Conservation (phyloP, 1,140 invertebrate genomes). For the Cydia amplana region DNA sequence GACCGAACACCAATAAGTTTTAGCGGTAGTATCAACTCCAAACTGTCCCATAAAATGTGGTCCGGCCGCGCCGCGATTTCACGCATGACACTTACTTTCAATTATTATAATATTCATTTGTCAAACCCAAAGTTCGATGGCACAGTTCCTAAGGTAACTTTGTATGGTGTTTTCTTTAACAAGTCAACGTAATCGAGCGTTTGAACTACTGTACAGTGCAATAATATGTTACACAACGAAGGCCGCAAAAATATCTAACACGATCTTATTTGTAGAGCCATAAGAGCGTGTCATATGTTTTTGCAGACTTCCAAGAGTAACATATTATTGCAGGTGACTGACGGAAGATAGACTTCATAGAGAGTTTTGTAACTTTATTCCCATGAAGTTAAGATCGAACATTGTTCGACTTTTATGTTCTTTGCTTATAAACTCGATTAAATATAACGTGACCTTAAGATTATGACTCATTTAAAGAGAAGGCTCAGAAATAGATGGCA, state of each 20-base stretch:
- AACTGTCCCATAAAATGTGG: slow-evolving; percentile 51
- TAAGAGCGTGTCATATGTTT: no score
- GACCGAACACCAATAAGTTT: background rate
- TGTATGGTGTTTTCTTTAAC: background rate
- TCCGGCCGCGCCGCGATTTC: slow-evolving; percentile 54
- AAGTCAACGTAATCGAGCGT: background rate
- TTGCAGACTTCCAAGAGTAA: no score
- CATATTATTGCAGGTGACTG: no score
- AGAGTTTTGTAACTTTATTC: background rate
- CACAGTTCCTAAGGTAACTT: background rate
- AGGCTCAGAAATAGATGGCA: background rate
- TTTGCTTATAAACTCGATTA: background rate
- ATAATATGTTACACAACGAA: no score
- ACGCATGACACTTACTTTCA: slow-evolving; percentile 39
- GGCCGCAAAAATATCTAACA: no score
- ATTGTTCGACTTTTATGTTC: background rate
- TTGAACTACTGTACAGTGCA: slow-evolving; percentile 4
- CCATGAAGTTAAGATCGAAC: background rate
- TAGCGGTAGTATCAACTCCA: slow-evolving; percentile 51
- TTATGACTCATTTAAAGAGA: background rate
- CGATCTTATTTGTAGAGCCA: no score
- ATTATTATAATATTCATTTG: slow-evolving; percentile 28
- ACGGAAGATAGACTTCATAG: background rate
- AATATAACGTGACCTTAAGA: background rate
- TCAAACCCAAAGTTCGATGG: slow-evolving; percentile 11